Percentiles rank a stretch among this genome's conserved stretches.
Conservation (phyloP, 1,140 invertebrate genomes). For the Matsumurasca onukii region DNA sequence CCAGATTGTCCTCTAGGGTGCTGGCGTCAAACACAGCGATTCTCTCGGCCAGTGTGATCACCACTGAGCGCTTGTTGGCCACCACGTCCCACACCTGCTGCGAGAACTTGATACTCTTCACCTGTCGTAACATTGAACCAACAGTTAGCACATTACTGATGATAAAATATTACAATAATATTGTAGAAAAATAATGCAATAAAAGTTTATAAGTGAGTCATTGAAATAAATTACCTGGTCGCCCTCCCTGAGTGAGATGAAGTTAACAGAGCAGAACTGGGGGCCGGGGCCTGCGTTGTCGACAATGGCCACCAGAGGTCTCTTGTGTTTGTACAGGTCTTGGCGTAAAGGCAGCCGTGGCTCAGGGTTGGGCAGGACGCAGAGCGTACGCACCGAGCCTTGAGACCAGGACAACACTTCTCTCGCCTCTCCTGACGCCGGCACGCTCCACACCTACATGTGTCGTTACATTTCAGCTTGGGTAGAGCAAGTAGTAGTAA, state of each 20-base stretch:
- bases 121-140: too few relatives aligned
- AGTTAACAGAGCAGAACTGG: conserved; percentile 83
- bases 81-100: conserved; percentile 84
- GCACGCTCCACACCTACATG: conserved; percentile 72
- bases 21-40: conserved; percentile 89
- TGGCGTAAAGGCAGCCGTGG: conserved; percentile 44
- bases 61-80: conserved; percentile 78
- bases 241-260: conserved; percentile 86
- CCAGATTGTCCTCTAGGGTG: conserved; percentile 81
- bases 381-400: conserved; percentile 77
- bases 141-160: too few relatives aligned
- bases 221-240: conserved; percentile 70
- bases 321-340: conserved; percentile 70
- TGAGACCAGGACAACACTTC: conserved; percentile 90
- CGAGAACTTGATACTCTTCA: conserved; percentile 91
- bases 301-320: conserved; percentile 86
- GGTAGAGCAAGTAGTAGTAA: too few relatives aligned
- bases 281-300: conserved; percentile 78
- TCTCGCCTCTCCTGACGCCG: conserved; percentile 84
- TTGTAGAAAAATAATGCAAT: too few relatives aligned
- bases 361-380: conserved; percentile 77
- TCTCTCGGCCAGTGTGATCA: conserved; percentile 85
- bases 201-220: too few relatives aligned
- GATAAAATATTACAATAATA: too few relatives aligned
- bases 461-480: too few relatives aligned